These are phyloP conservation scores for Dromaius novaehollandiae DNA, from an alignment of 2,113 vertebrate species.

Conservation along the genomic window DNA sequence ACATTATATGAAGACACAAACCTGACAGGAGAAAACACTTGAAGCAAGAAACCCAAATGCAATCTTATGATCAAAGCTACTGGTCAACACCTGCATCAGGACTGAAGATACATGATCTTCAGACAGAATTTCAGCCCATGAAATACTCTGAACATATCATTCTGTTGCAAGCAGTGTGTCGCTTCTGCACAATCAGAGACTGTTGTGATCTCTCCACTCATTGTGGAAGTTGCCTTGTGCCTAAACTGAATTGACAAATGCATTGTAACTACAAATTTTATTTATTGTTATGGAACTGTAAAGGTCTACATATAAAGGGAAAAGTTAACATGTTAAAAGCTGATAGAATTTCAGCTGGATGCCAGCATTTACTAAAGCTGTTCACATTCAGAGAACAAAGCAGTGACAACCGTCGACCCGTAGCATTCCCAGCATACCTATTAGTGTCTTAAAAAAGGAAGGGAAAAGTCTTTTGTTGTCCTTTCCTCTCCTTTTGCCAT, in stretches of 20 bases:
- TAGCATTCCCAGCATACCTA: conserved; percentile 92
- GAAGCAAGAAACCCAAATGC: conserved; percentile 88
- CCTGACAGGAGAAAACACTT: conserved; percentile 88
- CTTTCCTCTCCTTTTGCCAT: conserved; percentile 87
- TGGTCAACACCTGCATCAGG: conserved; percentile 83
- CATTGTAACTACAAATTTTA: conserved; percentile 99
- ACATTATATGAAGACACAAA: conserved; percentile 87
- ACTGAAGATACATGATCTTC: conserved; percentile 76
- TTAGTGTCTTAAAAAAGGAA: conserved; percentile 96
- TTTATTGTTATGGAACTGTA: conserved; percentile 98
- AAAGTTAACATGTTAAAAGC: conserved; percentile 85
- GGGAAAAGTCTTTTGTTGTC: conserved; percentile 78
- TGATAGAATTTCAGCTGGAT: conserved; percentile 85
- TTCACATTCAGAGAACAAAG: conserved; percentile 85
- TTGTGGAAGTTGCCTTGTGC: conserved; percentile 97
- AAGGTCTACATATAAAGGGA: conserved; percentile 96
- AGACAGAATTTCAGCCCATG: conserved; percentile 80
- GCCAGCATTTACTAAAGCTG: conserved; percentile 81
- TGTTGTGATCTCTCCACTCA: conserved; percentile 88
- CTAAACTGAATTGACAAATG: conserved; percentile 99
- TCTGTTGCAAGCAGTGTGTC: conserved; percentile 87
- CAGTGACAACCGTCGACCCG: conserved; percentile 81
- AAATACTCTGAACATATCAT: conserved; percentile 84
- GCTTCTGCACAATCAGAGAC: conserved; percentile 99
- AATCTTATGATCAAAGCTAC: conserved; percentile 87